Percentiles rank a stretch among this genome's conserved stretches.
Conservation (phyloP, 1,140 invertebrate species). For the Camponotus vicinus region DNA sequence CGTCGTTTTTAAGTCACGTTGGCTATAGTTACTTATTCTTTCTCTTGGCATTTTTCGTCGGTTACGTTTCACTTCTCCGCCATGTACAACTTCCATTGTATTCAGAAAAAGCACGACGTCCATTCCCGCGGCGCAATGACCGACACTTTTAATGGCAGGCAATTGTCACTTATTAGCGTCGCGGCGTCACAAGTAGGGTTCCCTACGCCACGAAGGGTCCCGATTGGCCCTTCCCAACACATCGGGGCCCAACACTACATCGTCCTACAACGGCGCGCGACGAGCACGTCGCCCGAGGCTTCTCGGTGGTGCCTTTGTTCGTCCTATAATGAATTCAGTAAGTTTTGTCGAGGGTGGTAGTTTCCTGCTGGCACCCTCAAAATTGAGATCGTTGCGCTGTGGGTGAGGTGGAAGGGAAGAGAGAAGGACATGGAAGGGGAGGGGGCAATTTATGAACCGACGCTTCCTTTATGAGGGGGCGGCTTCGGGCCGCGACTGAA, state of each 20-base stretch:
- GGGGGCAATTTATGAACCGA: conserved; percentile 85
- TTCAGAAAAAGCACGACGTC: conserved; percentile 46
- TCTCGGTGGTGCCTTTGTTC: conserved; percentile 82
- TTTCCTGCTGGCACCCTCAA: conserved; percentile 85
- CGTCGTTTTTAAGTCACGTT: conserved; percentile 34
- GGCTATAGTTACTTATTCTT: background rate
- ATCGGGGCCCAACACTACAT: conserved; percentile 38
- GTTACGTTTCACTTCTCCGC: conserved; percentile 2
- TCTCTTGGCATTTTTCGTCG: conserved; percentile 1
- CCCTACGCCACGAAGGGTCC: background rate
- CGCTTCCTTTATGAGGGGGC: conserved; percentile 84
- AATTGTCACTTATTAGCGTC: conserved; percentile 60
- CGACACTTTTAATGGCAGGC: conserved; percentile 49
- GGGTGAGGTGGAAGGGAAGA: conserved; percentile 46
- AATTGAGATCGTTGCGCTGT: conserved; percentile 80
- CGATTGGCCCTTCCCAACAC: conserved; percentile 24
- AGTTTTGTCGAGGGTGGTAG: conserved; percentile 85
- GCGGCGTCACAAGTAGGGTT: conserved; percentile 26
- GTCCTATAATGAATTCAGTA: conserved; percentile 84
- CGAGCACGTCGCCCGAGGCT: conserved; percentile 79
- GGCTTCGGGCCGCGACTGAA: conserved; percentile 79
- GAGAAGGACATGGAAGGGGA: conserved; percentile 28
- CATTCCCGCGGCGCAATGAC: conserved; percentile 41
- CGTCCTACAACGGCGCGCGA: conserved; percentile 58
- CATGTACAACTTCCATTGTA: conserved; percentile 31